Conservation (phyloP, 2,113 vertebrate genomes). For the Pristiophorus japonicus region DNA sequence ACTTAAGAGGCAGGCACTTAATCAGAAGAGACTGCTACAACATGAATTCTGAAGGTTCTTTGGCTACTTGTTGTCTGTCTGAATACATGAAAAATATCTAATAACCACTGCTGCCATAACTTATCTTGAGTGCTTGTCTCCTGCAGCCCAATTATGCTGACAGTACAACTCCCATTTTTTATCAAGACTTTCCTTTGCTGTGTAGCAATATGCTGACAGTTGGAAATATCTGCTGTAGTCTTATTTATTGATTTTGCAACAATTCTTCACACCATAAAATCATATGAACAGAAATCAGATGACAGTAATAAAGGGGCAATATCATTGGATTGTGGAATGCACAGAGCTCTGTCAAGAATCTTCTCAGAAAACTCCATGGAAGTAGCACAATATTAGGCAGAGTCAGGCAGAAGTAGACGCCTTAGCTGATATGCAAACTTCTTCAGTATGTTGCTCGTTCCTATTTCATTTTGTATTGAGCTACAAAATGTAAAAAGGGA, state of each 20-base stretch:
- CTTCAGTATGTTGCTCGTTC: not conserved
- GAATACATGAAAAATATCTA: conserved; percentile 19
- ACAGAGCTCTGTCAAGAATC: not conserved
- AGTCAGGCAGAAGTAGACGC: not conserved
- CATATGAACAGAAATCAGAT: not conserved
- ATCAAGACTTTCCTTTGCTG: not conserved
- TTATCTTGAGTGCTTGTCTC: not conserved
- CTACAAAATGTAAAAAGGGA: not conserved
- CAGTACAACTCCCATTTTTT: not conserved
- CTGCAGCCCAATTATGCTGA: conserved; percentile 12
- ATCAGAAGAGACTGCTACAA: conserved; percentile 17
- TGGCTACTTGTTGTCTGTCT: conserved; percentile 15
- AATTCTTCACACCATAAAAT: not conserved
- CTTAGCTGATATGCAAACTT: not conserved
- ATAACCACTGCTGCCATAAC: conserved; percentile 22
- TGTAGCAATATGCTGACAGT: not conserved
- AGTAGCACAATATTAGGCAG: not conserved
- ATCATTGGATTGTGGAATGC: not conserved
- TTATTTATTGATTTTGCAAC: not conserved
- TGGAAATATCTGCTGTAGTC: not conserved
- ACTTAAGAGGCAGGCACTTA: not conserved
- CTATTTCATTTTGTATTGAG: not conserved
- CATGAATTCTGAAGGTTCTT: conserved; percentile 11
- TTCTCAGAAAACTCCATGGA: not conserved
- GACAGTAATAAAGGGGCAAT: not conserved